Evolutionary conservation across 2,797 vertebrate species (phyloP).

Genomic region (Sternarchorhynchus goeldii): DNA sequence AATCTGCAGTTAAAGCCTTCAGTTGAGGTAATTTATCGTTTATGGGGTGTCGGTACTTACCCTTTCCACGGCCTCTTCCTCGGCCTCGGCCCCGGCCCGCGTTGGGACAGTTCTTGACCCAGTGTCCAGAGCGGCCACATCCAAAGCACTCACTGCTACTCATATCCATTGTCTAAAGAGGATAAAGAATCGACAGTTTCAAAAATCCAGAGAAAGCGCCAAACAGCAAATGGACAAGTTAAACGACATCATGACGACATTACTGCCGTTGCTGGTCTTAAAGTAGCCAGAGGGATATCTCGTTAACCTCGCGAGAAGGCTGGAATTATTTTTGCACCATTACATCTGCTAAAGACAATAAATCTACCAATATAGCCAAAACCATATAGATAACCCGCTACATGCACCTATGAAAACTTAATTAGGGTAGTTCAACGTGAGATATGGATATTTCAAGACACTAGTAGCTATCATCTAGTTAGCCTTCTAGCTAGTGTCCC

Average conservation of each 20-base stretch:
- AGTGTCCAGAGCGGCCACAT: slow-evolving; percentile 94
- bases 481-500: background rate
- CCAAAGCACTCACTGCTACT: slow-evolving; percentile 96
- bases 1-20: background rate
- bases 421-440: too few species aligned
- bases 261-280: too few species aligned
- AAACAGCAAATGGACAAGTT: too few species aligned
- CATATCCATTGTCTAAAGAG: slow-evolving; percentile 81
- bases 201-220: background rate
- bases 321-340: too few species aligned
- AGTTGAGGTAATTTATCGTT: too few species aligned
- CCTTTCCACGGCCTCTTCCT: slow-evolving; percentile 67
- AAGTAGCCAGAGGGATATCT: too few species aligned
- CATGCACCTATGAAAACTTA: too few species aligned
- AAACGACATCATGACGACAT: too few species aligned
- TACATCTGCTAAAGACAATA: too few species aligned
- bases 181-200: background rate
- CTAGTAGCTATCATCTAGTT: background rate
- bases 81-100: slow-evolving; percentile 73
- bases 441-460: background rate
- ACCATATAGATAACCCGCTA: too few species aligned
- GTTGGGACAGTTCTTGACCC: slow-evolving; percentile 93
- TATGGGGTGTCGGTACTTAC: slow-evolving; percentile 53
- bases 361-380: too few species aligned
- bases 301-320: too few species aligned